These are phyloP conservation scores for Synodontis membranacea DNA, from an alignment of 2,113 vertebrate species.

Conservation along the genomic window DNA sequence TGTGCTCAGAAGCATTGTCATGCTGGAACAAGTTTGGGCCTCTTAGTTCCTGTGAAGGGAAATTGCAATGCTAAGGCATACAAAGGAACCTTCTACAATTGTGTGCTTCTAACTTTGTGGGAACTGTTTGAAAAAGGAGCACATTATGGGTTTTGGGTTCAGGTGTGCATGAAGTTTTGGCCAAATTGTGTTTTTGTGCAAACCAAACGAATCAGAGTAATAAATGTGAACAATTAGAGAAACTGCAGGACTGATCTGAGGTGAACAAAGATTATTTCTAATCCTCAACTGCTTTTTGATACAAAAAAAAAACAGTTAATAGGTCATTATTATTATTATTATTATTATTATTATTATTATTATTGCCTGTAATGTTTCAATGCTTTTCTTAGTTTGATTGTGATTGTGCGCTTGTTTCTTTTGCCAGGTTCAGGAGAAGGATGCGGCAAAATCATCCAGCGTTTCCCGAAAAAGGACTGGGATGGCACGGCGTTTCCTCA, in stretches of 20 bases:
- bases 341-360: too few species aligned
- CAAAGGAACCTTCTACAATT: background rate
- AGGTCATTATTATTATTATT: too few species aligned
- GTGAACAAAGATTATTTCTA: background rate
- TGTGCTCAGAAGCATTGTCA: too few species aligned
- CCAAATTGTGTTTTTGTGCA: background rate
- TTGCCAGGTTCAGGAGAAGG: conserved; percentile 85
- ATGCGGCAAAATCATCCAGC: conserved; percentile 95
- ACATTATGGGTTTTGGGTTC: background rate
- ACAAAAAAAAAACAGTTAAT: too few species aligned
- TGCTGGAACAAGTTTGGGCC: too few species aligned
- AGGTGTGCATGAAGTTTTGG: background rate
- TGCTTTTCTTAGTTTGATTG: too few species aligned
- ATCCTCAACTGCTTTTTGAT: background rate
- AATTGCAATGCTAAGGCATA: background rate
- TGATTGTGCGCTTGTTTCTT: background rate
- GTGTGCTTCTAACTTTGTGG: background rate
- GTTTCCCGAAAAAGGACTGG: conserved; percentile 96
- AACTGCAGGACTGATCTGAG: background rate
- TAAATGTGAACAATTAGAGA: background rate
- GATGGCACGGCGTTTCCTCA: conserved; percentile 95
- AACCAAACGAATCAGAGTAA: background rate
- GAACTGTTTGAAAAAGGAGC: background rate
- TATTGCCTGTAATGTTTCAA: background rate
- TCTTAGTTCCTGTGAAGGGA: background rate